Evolutionary conservation across 2,888 invertebrate genomes (phyloP), one percentile per base, ranked within the genome.

Genomic region (Cosmia pyralina): DNA sequence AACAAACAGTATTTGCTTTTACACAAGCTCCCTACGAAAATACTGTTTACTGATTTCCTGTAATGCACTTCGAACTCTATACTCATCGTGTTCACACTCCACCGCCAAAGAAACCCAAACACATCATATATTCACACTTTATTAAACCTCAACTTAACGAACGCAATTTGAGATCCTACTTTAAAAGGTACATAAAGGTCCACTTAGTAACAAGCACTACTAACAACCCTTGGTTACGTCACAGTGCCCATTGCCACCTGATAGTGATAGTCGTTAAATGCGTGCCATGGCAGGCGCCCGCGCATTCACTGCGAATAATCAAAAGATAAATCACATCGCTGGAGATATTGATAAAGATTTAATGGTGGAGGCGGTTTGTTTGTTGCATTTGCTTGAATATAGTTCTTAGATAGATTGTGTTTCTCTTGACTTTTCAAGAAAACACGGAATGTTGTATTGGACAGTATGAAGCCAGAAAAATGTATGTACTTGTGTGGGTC

Each of bases 171-270:
- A 85, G 75, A 58, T 70, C 67, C 59, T 28, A 55, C 87, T 86
- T 81, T 87, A 87, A 81, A 91, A 88, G 91, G 90, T 77, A 77
- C 83, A 86, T 87, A 87, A 87, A 87, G 83, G 87, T 79, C 84
- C 86, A 85, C 87, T 87, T 85, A 82, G 82, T 86, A 90, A 90
- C 91, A 92, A 93, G 90, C 87, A 88, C 82, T 88, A 88, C 89
- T 92, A 91, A 92, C 91, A 91, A 91, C 88, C 87, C 82, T 69
- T 69, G 79, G 75, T 83, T 81, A 87, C 85, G 86, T 86, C 85
- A 84, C 82, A 80, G 58, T 55, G 77, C 79, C 55, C 83, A 89
- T 91, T 88, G 88, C 89, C 90, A 91, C 91, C 89, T 84, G 86
- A 88, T 85, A 81, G 83, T 85, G 88, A 88, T 89, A 85, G 88